Conservation (phyloP, 2,113 vertebrate species). For the Chunga burmeisteri region DNA sequence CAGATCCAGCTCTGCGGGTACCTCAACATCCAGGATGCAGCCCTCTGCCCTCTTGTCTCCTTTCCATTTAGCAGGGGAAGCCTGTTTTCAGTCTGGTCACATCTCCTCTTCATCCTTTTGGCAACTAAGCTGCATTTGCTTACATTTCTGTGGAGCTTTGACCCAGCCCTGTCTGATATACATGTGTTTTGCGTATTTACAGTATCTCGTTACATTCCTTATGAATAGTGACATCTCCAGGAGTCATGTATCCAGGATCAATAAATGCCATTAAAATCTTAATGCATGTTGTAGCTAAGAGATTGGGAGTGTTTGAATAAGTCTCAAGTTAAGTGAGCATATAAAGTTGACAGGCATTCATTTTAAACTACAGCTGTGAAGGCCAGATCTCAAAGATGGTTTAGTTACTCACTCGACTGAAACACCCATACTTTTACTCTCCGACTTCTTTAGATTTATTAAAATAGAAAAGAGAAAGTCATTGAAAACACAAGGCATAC, state of each 20-base stretch:
- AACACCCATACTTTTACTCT: background rate
- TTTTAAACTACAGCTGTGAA: background rate
- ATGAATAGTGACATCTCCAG: constrained; percentile 4
- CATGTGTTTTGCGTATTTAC: constrained; percentile 1
- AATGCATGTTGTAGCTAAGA: background rate
- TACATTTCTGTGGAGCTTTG: background rate
- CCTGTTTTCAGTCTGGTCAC: background rate
- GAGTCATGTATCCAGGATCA: constrained; percentile 23
- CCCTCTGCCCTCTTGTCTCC: background rate
- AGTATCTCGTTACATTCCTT: background rate
- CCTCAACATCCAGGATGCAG: background rate
- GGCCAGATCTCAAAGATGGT: background rate
- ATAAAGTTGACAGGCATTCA: background rate
- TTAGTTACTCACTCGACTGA: background rate
- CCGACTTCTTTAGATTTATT: background rate
- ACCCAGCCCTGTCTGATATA: background rate
- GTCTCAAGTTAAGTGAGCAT: background rate
- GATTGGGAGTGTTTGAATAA: background rate
- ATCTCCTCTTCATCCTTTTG: background rate
- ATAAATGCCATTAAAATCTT: constrained; percentile 28
- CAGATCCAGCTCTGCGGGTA: background rate
- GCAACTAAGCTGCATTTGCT: background rate
- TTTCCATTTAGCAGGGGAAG: background rate
- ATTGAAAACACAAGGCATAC: background rate
- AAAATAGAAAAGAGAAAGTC: background rate